Evolutionary conservation across 1,140 invertebrate genomes (phyloP), one percentile per base, ranked within the genome.

Genomic region (Trigoniulus corallinus): DNA sequence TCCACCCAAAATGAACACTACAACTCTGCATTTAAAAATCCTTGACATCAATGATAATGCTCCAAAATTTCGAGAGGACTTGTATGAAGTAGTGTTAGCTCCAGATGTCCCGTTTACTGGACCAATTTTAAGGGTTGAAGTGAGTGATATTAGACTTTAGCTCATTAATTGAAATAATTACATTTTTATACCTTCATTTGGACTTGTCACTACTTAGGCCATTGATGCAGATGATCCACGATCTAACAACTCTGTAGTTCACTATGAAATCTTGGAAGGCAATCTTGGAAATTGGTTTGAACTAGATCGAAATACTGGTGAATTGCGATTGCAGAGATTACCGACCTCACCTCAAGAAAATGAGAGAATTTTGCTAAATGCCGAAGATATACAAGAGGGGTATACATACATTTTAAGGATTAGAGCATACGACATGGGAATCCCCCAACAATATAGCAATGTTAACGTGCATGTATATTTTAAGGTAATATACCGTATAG

Each of bases 11-110:
- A 25, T 7, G 20, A 48, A 15, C 20, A 34, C 20, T 29, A 13
- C n/a, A 29, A 48, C 13, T 48, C 29, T 34, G 7, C 29, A 34
- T 34, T 34, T 34, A 54, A 77, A 78, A 64, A 67, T 88, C 43
- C 64, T 84, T 52, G 87, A 91, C 66, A 78, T 88, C 18, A 93
- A 93, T 65, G 88, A 93, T 62, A 81, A 92, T 63, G 72, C 76
- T 42, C 88, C 88, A 18, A 68, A 77, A 47, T 94, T 93, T 59
- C 78, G 84, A 51, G 80, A 79, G 60, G 68, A 76, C 7, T 65
- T 79, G 1, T 92, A 91, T 62, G 81, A 88, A 61, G 88, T 88
- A 56, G 79, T 82, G 47, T 66, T 92, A 26, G 79, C 82, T 46
- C 66, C 75, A 3, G 80, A 84, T 58, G 67, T 79, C 49, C 75